Percentiles rank a stretch among this genome's conserved stretches.
Conservation (phyloP, 2,797 vertebrate species). For the Loriculus beryllinus region DNA sequence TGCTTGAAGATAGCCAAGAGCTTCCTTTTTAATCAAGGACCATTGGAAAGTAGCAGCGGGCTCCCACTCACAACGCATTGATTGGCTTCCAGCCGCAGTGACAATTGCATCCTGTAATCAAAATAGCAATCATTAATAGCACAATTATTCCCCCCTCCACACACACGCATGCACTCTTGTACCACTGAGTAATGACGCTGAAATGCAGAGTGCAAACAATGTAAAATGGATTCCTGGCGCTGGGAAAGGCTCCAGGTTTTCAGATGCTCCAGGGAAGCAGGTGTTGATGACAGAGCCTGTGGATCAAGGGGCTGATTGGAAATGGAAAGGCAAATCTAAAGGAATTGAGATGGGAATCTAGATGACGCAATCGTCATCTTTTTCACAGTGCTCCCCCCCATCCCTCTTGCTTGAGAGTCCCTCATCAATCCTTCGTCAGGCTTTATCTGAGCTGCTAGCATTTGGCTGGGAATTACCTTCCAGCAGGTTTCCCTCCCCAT, state of each 20-base stretch:
- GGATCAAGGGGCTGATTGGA: not conserved
- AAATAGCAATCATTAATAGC: conserved; percentile 51
- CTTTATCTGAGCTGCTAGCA: not conserved
- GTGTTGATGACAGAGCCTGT: not conserved
- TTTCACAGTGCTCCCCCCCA: not conserved
- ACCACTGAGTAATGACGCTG: not conserved
- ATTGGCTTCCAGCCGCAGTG: conserved; percentile 66
- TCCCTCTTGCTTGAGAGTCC: not conserved
- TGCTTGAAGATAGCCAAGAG: conserved; percentile 58
- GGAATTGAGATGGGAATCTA: not conserved
- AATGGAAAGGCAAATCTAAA: not conserved
- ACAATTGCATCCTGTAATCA: conserved; percentile 74
- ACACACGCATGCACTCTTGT: not conserved
- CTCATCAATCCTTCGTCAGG: not conserved
- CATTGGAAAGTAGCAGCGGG: conserved; percentile 59
- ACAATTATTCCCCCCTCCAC: conserved; percentile 29
- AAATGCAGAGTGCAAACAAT: not conserved
- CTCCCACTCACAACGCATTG: conserved; percentile 53
- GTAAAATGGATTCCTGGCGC: not conserved
- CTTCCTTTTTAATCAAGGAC: conserved; percentile 69
- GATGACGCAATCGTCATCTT: not conserved
- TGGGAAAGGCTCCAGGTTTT: not conserved
- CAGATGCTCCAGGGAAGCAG: not conserved
- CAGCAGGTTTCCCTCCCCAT: not conserved
- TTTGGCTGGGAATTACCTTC: accelerated